These are phyloP conservation scores for Malaclemys terrapin DNA, from an alignment of 2,113 vertebrate genomes.

Conservation along the genomic window DNA sequence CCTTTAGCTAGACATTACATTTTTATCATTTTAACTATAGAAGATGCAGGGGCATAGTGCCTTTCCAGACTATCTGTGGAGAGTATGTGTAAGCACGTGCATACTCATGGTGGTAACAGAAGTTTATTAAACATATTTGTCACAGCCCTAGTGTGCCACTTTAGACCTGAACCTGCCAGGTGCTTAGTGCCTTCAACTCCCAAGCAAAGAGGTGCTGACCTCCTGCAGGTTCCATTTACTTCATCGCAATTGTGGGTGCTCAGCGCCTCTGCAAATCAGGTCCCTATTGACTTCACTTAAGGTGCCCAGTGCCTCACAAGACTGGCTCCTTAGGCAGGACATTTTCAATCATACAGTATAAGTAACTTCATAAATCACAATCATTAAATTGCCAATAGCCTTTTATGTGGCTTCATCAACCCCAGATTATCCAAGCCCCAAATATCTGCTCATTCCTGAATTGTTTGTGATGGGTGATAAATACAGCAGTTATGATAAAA, in stretches of 20 bases:
- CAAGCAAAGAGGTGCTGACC: slow-evolving; percentile 9
- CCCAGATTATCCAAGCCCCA: neutral
- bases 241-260: slow-evolving; percentile 10
- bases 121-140: slow-evolving; percentile 28
- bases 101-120: neutral
- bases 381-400: neutral
- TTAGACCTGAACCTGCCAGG: slow-evolving; percentile 37
- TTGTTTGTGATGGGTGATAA: neutral
- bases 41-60: neutral
- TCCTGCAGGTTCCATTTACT: slow-evolving; percentile 14
- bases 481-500: neutral
- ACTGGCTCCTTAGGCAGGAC: neutral
- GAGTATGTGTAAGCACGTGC: fast-evolving
- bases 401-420: neutral
- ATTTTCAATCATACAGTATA: neutral
- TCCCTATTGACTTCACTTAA: neutral
- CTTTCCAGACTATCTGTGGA: neutral
- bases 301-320: slow-evolving; percentile 13
- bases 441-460: neutral
- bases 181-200: slow-evolving; percentile 49
- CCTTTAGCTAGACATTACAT: neutral
- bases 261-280: slow-evolving; percentile 27
- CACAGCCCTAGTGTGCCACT: slow-evolving; percentile 23
- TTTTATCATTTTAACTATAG: slow-evolving; percentile 39
- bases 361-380: neutral